Evolutionary conservation across 2,113 vertebrate genomes (phyloP).

Genomic region (Pachycephala philippinensis): DNA sequence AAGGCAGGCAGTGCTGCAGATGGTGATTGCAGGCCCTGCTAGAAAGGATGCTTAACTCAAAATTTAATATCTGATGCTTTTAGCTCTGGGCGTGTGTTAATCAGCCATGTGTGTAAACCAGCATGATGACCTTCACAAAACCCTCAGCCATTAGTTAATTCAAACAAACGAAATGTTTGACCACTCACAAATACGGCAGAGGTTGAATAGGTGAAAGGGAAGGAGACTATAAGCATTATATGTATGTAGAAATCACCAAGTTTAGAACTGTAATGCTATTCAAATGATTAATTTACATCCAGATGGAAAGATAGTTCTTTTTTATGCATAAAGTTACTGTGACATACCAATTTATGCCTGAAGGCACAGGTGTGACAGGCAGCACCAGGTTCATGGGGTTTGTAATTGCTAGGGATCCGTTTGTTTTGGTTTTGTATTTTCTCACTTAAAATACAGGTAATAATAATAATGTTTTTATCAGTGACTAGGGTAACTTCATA

Average conservation of each 20-base stretch:
- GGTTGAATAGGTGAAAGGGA: background rate
- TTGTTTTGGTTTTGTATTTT: background rate
- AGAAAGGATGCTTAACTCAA: background rate
- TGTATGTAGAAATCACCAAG: background rate
- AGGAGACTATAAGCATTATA: background rate
- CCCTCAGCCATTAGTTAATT: slow-evolving; percentile 40
- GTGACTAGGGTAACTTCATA: background rate
- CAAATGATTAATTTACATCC: background rate
- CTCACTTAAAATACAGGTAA: background rate
- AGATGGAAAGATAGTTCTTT: background rate
- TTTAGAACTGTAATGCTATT: background rate
- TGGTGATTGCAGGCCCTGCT: background rate
- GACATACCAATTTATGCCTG: background rate
- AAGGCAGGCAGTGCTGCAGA: background rate
- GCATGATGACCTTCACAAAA: slow-evolving; percentile 8
- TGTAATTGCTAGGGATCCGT: background rate
- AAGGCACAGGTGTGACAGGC: background rate
- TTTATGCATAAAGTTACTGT: background rate
- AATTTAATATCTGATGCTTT: background rate
- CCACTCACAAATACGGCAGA: background rate
- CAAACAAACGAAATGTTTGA: background rate
- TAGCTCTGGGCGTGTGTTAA: background rate
- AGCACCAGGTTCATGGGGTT: background rate
- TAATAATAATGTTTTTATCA: background rate
- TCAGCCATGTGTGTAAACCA: slow-evolving; percentile 18